Conservation (phyloP, 2,888 invertebrate genomes). For the Schizotus pectinicornis region DNA sequence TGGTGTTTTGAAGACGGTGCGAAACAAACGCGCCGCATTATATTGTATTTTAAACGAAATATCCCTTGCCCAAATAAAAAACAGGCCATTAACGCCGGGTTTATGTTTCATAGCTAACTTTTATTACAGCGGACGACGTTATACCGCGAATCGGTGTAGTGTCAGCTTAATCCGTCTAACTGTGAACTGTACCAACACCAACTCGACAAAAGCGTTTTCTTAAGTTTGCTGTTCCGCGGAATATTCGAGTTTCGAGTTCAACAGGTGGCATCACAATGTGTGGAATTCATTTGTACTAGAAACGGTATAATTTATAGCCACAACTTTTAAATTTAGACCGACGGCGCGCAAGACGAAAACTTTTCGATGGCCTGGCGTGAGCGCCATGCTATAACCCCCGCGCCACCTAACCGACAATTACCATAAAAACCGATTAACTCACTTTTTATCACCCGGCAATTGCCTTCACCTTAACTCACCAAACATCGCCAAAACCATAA, state of each 20-base stretch:
- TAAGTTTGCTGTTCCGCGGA: conserved; percentile 17
- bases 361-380: conserved; percentile 1
- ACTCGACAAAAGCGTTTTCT: conserved; percentile 22
- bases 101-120: conserved; percentile 19
- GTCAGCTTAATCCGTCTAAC: conserved; percentile 21
- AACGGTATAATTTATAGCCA: conserved; percentile 21
- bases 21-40: conserved; percentile 22
- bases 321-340: conserved; percentile 14
- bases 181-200: no score
- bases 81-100: conserved; percentile 19
- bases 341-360: conserved; percentile 1
- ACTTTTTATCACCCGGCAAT: no score
- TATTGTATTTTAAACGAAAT: conserved; percentile 25
- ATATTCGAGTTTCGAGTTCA: conserved; percentile 21
- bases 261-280: conserved; percentile 25
- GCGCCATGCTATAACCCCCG: no score
- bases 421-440: not conserved
- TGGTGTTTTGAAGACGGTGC: conserved; percentile 18
- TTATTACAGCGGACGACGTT: conserved; percentile 14
- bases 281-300: conserved; percentile 25
- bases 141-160: conserved; percentile 17
- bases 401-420: no score
- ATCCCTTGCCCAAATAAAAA: conserved; percentile 21
- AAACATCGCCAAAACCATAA: no score
- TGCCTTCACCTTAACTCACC: no score